phyloP scores from a whole-genome alignment of 2,113 vertebrate genomes.

The Cynocephalus volans region DNA sequence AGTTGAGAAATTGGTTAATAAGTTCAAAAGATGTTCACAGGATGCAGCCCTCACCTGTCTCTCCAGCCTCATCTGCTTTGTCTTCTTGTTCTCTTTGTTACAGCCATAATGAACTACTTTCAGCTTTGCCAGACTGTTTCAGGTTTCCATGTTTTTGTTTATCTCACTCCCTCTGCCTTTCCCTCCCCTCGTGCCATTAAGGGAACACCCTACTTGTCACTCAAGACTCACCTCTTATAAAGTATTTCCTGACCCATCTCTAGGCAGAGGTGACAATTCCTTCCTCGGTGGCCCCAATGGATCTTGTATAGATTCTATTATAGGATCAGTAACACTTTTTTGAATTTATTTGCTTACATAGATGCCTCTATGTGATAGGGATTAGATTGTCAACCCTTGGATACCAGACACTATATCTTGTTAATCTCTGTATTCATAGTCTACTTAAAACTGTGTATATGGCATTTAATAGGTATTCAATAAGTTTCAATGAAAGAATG shows the following conservation, averaged over 20 bases:
- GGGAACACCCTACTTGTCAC: not conserved
- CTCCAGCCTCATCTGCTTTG: not conserved
- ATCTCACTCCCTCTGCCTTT: not conserved
- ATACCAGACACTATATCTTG: not conserved
- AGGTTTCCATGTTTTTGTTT: not conserved
- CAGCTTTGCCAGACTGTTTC: not conserved
- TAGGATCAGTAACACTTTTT: not conserved
- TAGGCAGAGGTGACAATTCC: not conserved
- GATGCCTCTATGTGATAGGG: not conserved
- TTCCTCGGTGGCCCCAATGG: not conserved
- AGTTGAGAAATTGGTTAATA: not conserved
- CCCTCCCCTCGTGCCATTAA: not conserved
- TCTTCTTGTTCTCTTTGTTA: not conserved
- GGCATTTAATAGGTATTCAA: conserved; percentile 37
- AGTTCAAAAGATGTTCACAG: conserved; percentile 36
- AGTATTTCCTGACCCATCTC: conserved; percentile 26
- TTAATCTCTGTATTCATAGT: not conserved
- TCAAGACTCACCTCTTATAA: not conserved
- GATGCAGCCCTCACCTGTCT: not conserved
- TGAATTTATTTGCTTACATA: conserved; percentile 25
- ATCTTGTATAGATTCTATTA: not conserved
- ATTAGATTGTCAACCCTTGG: not conserved
- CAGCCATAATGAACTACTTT: not conserved
- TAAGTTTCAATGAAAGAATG: conserved; percentile 52
- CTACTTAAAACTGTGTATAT: conserved; percentile 1